phyloP scores from a whole-genome alignment of 2,113 vertebrate genomes.

The Campylomormyrus tamandua region DNA sequence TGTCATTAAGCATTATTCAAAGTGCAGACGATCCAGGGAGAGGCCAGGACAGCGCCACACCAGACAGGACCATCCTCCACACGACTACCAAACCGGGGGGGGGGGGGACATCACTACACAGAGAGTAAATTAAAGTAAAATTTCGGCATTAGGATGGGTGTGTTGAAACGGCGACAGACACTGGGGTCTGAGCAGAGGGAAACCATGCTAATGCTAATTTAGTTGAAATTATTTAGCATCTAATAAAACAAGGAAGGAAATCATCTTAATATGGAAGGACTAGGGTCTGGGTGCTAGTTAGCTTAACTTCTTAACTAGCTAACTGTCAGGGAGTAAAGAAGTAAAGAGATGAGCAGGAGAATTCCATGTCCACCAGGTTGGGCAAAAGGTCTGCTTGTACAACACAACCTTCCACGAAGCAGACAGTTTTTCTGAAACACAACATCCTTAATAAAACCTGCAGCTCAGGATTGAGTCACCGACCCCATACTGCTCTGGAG shows the following conservation, averaged over 20 bases:
- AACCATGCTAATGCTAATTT: background rate
- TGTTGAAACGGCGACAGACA: background rate
- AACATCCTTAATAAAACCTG: background rate
- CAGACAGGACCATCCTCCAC: background rate
- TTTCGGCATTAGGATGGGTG: background rate
- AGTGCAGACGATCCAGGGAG: background rate
- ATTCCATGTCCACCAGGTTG: background rate
- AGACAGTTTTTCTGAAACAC: background rate
- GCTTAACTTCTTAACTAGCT: background rate
- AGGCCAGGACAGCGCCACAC: background rate
- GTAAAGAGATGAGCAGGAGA: background rate
- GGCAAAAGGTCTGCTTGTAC: background rate
- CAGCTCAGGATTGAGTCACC: background rate
- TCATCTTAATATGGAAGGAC: background rate
- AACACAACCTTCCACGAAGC: background rate
- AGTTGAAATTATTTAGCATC: background rate
- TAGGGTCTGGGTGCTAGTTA: background rate
- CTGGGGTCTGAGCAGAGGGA: background rate
- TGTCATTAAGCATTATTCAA: conserved; percentile 27
- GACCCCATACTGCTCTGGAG: background rate
- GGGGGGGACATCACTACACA: background rate
- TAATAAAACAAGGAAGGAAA: background rate
- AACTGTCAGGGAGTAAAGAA: background rate
- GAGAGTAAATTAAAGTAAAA: background rate
- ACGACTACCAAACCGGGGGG: background rate